Percentiles rank a stretch among this genome's conserved stretches.
phyloP scores from a whole-genome alignment of 2,113 vertebrate species.

The Anhinga rufa region DNA sequence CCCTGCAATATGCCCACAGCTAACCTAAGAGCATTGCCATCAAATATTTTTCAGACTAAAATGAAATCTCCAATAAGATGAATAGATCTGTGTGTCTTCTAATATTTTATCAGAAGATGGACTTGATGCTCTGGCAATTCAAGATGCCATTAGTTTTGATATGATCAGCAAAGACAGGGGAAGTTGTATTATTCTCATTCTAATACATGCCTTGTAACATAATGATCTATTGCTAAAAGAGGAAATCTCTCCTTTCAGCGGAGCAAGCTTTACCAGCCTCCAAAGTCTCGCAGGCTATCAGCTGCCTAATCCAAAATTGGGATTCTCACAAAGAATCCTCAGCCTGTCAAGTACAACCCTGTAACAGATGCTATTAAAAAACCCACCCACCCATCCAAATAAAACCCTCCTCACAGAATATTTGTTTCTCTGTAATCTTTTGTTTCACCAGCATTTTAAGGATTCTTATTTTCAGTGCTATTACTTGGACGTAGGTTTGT shows the following conservation, averaged over 20 bases:
- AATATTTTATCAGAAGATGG: constrained; percentile 52
- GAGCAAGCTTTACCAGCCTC: neutral
- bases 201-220: neutral
- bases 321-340: constrained; percentile 21
- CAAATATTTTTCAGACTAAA: constrained; percentile 27
- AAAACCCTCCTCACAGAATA: neutral
- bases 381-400: neutral
- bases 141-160: constrained; percentile 33
- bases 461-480: neutral
- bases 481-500: neutral
- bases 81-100: constrained; percentile 24
- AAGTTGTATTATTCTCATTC: constrained; percentile 45
- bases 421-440: neutral
- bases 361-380: neutral
- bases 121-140: constrained; percentile 44
- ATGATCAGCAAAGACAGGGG: constrained; percentile 34
- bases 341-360: neutral
- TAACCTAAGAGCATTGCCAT: constrained; percentile 1
- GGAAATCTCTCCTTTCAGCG: constrained; percentile 40
- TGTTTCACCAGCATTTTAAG: neutral
- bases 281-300: constrained; percentile 16
- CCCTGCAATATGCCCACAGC: neutral
- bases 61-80: constrained; percentile 19
- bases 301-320: neutral
- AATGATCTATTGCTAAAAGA: constrained; percentile 21